These are phyloP conservation scores for Merluccius polli DNA, from an alignment of 2,797 vertebrate genomes.

Conservation along the genomic window DNA sequence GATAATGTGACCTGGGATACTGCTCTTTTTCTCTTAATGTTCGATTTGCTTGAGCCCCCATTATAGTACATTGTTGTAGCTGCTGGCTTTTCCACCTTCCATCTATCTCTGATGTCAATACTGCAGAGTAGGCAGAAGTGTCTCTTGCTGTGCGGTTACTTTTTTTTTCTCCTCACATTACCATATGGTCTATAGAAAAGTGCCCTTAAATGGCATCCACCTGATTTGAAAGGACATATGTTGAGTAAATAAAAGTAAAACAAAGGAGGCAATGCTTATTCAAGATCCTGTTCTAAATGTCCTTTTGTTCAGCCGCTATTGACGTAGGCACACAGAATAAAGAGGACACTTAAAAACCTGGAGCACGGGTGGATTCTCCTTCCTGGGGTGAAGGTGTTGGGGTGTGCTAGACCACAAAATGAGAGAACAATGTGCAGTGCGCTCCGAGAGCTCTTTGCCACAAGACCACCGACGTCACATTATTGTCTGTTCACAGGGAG, in stretches of 20 bases:
- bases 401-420: background rate
- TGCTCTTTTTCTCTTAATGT: background rate
- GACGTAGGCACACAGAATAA: background rate
- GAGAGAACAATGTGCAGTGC: background rate
- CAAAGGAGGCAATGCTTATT: background rate
- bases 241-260: background rate
- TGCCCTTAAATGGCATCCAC: background rate
- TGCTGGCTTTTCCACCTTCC: background rate
- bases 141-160: background rate
- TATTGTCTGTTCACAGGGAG: conserved; percentile 51
- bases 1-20: background rate
- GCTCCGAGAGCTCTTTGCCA: background rate
- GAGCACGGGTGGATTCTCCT: background rate
- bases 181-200: background rate
- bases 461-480: conserved; percentile 35
- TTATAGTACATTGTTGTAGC: background rate
- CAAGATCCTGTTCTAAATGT: background rate
- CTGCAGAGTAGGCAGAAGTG: background rate
- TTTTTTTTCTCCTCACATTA: background rate
- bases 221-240: background rate
- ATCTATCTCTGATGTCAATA: background rate
- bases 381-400: background rate
- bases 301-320: background rate
- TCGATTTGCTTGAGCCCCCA: background rate
- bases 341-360: background rate